Base-by-base conservation (phyloP, 2,113 vertebrate species). In the Sebastes schlegelii region DNA sequence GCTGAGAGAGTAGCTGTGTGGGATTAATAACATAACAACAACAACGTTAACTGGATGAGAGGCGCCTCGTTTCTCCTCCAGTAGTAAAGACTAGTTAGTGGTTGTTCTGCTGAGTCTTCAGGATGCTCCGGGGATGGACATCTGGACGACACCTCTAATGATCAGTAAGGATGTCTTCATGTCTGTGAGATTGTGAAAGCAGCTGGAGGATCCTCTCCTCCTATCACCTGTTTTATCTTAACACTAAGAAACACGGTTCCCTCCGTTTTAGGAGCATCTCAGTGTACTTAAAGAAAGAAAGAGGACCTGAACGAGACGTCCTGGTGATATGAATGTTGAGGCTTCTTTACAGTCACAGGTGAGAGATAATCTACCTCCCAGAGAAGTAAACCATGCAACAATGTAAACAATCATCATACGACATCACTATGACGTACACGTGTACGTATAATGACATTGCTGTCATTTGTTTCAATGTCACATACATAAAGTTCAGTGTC, bases 81-180 rank as follows among this genome's bases (percentile, higher is more conserved):
- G 5, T 1, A 42, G 16, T 16, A 7, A 26, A 45, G 23, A 19
- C 10, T 4, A 23, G n/a, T 14, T 4, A 13, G 9, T 5, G n/a
- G 14, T 2, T 26, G 3, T 64, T 21, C 34, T 12, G 65, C 1
- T 4, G 21, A 48, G 23, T 21, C 21, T 6, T 6, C 63, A 45
- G 26, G 52, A 60, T 52, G 54, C 17, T 19, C 5, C 62, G 2
- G 79, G 23, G 63, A 52, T 51, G 62, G 62, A 67, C 62, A 13
- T 6, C 0, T 14, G 55, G 54, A 26, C 52, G 9, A 12, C 63
- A 16, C 23, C 42, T 51, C 62, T 66, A 21, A 17, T 21, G 61
- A 0, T 42, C 51, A 74, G 79, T 80, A 51, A 80, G 79, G 40
- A 43, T 54, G 51, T 5, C 4, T 48, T n/a, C 8, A 34, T 17